A percentile compares a stretch with the other conserved stretches of the same genome.
Conservation (phyloP, 2,888 invertebrate genomes). For the Limnephilus rhombicus region DNA sequence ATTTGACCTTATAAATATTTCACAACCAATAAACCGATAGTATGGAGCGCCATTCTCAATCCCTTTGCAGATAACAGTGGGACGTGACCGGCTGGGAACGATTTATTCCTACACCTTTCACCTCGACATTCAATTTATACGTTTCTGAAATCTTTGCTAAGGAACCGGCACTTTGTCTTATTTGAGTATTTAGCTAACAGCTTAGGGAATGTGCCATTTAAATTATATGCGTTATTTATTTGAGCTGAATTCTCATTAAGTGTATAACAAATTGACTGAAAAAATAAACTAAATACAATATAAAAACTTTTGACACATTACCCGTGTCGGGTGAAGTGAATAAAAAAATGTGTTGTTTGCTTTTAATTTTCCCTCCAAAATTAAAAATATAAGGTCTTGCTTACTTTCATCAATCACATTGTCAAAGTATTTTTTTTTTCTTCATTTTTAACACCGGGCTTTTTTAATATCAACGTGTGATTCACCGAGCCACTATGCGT, state of each 20-base stretch:
- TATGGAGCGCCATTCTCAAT: background rate
- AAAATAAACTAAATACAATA: too few relatives aligned
- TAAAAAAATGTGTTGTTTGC: background rate
- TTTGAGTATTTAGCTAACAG: constrained; percentile 8
- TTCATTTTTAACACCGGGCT: background rate
- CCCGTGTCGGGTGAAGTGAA: background rate
- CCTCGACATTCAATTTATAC: constrained; percentile 41
- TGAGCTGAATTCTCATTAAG: background rate
- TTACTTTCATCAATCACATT: background rate
- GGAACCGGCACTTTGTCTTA: constrained; percentile 19
- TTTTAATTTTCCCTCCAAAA: background rate
- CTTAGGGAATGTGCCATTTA: background rate
- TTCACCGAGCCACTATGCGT: background rate
- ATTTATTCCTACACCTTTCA: constrained; percentile 36
- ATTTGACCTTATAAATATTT: constrained; percentile 20
- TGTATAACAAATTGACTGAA: background rate
- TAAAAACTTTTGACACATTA: background rate
- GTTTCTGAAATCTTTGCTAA: background rate
- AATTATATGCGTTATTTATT: background rate
- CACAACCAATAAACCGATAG: constrained; percentile 31
- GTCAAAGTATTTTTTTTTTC: background rate
- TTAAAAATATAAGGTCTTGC: background rate
- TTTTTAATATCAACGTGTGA: background rate
- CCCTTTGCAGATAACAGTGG: constrained; percentile 36
- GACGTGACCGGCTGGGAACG: constrained; percentile 29